Evolutionary conservation across 2,888 invertebrate genomes (phyloP).

Genomic region (Galeopsomyia nigrocyanea): DNA sequence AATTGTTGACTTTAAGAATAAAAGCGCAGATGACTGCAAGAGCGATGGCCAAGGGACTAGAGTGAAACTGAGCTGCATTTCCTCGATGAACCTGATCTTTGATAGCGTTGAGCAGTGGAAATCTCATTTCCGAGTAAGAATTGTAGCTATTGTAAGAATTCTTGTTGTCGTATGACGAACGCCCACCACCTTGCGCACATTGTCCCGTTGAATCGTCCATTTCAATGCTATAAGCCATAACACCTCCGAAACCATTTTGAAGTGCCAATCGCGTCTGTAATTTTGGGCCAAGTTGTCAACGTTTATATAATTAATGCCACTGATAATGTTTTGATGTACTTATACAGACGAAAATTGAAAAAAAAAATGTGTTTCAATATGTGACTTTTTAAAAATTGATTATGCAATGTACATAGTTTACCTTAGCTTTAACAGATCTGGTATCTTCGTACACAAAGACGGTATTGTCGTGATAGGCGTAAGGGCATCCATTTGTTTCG

Average conservation of each 20-base stretch:
- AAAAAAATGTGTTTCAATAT: background rate
- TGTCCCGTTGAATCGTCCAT: slow-evolving; percentile 87
- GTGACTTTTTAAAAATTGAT: too few relatives aligned
- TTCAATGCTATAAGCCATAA: slow-evolving; percentile 92
- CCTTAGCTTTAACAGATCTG: slow-evolving; percentile 81
- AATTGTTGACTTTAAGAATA: background rate
- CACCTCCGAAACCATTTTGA: slow-evolving; percentile 74
- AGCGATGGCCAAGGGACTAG: slow-evolving; percentile 7
- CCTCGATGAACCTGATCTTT: slow-evolving; percentile 32
- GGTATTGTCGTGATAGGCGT: slow-evolving; percentile 72
- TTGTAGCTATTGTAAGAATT: background rate
- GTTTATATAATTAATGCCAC: background rate
- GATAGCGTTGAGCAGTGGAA: slow-evolving; percentile 38
- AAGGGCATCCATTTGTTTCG: slow-evolving; percentile 71
- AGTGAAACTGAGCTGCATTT: slow-evolving; percentile 9
- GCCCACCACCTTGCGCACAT: slow-evolving; percentile 66
- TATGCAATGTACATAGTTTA: slow-evolving; percentile 59
- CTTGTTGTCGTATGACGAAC: background rate
- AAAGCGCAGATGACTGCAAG: background rate
- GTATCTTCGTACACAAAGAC: slow-evolving; percentile 82
- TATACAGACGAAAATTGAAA: background rate
- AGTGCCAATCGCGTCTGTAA: slow-evolving; percentile 35
- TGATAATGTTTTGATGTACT: background rate
- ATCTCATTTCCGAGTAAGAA: background rate
- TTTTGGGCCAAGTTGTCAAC: background rate